A percentile compares a stretch with the other conserved stretches of the same genome.
phyloP scores from a whole-genome alignment of 2,113 vertebrate species.

The Eretmochelys imbricata region DNA sequence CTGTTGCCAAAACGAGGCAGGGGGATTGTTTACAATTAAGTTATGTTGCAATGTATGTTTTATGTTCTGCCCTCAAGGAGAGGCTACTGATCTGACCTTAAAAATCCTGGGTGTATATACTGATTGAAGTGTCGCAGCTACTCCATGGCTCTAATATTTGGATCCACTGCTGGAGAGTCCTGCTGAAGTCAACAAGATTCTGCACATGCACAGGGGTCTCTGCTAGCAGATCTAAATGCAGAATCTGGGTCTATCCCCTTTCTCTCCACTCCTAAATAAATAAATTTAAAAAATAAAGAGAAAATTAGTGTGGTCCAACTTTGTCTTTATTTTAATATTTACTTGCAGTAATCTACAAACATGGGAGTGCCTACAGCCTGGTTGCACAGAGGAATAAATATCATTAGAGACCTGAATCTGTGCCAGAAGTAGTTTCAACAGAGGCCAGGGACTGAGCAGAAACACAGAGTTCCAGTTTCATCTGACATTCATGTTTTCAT shows the following conservation, averaged over 20 bases:
- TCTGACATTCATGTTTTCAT: neutral
- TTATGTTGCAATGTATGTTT: neutral
- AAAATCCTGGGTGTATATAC: accelerated
- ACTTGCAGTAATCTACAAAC: neutral
- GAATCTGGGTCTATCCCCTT: neutral
- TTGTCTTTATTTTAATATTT: neutral
- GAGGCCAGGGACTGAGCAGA: neutral
- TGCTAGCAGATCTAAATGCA: neutral
- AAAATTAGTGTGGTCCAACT: neutral
- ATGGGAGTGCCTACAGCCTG: neutral
- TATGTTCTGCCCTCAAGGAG: neutral
- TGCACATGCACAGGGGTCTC: neutral
- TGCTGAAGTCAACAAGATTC: neutral
- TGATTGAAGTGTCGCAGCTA: neutral
- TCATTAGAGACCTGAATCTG: neutral
- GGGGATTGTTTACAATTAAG: neutral
- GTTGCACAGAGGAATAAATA: neutral
- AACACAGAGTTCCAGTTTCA: neutral
- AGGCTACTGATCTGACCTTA: neutral
- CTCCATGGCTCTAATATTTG: neutral
- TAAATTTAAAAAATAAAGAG: neutral
- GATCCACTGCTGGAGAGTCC: neutral
- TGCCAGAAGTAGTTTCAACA: neutral
- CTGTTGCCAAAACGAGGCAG: neutral
- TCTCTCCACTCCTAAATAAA: neutral